Evolutionary conservation across 2,113 vertebrate species (phyloP).

Genomic region (Ahaetulla prasina): DNA sequence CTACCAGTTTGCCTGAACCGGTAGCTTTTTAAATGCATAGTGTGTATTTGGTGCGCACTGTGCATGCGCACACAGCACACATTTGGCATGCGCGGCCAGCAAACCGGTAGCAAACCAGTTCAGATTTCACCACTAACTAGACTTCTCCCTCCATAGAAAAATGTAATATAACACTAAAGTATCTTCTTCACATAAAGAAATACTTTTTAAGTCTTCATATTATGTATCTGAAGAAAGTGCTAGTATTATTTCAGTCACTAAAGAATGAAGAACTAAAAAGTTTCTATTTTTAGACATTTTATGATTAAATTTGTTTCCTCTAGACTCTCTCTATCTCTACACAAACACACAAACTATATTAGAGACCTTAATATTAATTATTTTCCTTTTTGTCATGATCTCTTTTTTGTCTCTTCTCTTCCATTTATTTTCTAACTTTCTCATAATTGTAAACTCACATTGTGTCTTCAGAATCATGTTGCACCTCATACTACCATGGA

Average conservation of each 20-base stretch:
- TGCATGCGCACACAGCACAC: no score
- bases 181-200: neutral
- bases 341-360: neutral
- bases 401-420: neutral
- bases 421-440: neutral
- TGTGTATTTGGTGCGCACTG: no score
- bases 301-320: neutral
- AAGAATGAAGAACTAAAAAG: neutral
- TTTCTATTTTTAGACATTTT: neutral
- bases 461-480: neutral
- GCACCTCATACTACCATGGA: neutral
- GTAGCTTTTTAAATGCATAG: no score
- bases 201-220: neutral
- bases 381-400: neutral
- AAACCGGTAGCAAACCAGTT: no score
- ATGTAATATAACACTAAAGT: neutral
- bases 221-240: neutral
- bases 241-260: neutral
- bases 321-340: neutral
- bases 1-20: no score
- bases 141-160: neutral
- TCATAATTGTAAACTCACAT: neutral
- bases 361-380: neutral
- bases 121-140: neutral
- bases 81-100: no score